Base-by-base conservation (phyloP, 1,140 invertebrate species). In the Pseudachorutes palmiensis region DNA sequence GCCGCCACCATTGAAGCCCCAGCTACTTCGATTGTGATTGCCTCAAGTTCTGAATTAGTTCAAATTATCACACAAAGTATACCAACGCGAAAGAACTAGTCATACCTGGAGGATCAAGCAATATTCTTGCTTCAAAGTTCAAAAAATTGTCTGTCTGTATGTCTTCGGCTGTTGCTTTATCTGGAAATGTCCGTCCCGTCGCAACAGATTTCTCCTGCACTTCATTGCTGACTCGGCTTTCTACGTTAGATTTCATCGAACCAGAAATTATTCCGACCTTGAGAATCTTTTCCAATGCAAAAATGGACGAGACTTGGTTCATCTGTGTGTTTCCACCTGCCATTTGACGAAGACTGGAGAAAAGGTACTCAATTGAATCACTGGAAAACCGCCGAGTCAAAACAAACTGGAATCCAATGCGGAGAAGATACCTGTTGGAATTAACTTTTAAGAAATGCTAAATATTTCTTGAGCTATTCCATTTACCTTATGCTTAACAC, bases 401-500 rank as follows among this genome's bases (percentile, higher is more conserved):
- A 3, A 62, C 60, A 62, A 62, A 62, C 19, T 32, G 60, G 32
- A 62, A 62, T 32, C 60, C 60, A 36, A 16, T 41, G 2, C 28
- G 36, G 1, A 63, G 26, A 14, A 63, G 26, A 22, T 63, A 63
- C 41, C 41, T 63, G 28, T 0, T 33, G 41, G 5, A 60, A 60
- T 28, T 29, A 24, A 12, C 24, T 33, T 2, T 32, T 62, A 41
- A 41, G 36, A 41, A 41, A 5, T 41, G 36, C 19, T n/a, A n/a
- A n/a, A n/a, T 41, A 41, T 41, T 9, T 41, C 19, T 41, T 41
- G 5, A 41, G 19, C 5, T 19, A 41, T 41, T 41, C 19, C 5
- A 14, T n/a, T 14, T 55, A 55, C 51, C 51, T 55, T 14, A 55
- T 55, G 24, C 51, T 14, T n/a, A 26, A 55, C 3, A 55, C 51